A percentile compares a stretch with the other conserved stretches of the same genome.
These are phyloP conservation scores for Oryzaephilus surinamensis DNA, from an alignment of 1,140 invertebrate genomes.

Conservation along the genomic window DNA sequence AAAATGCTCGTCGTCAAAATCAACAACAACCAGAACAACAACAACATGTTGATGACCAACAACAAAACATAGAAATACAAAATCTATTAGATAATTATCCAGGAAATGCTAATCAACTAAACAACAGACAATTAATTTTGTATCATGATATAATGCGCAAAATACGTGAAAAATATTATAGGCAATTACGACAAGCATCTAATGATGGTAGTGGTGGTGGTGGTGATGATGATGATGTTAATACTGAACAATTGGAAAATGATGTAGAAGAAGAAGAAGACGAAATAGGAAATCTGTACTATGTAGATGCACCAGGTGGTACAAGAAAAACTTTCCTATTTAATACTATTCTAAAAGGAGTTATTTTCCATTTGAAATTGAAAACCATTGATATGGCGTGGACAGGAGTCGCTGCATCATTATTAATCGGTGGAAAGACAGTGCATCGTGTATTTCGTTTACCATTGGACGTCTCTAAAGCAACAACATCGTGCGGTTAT, in stretches of 20 bases:
- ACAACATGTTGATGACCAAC: too few species aligned
- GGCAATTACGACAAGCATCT: too few species aligned
- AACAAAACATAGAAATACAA: too few species aligned
- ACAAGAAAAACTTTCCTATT: slow-evolving; percentile 25
- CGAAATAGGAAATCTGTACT: too few species aligned
- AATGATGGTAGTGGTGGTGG: background rate
- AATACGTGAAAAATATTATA: too few species aligned
- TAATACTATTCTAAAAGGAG: slow-evolving; percentile 13
- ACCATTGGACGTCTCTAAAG: slow-evolving; percentile 14
- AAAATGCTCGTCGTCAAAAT: too few species aligned
- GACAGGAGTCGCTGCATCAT: slow-evolving; percentile 27
- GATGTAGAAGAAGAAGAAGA: background rate
- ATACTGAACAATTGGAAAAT: background rate
- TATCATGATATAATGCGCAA: too few species aligned
- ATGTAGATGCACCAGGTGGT: slow-evolving; percentile 20
- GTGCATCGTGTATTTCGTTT: slow-evolving; percentile 27
- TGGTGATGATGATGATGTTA: background rate
- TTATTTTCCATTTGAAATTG: background rate
- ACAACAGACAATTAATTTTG: too few species aligned
- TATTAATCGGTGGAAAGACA: slow-evolving; percentile 23
- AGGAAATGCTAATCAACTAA: too few species aligned
- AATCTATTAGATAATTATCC: too few species aligned
- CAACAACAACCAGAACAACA: too few species aligned
- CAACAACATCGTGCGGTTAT: slow-evolving; percentile 13
- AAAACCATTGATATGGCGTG: slow-evolving; percentile 19